Conservation (phyloP, 2,113 vertebrate genomes). For the Colius striatus region DNA sequence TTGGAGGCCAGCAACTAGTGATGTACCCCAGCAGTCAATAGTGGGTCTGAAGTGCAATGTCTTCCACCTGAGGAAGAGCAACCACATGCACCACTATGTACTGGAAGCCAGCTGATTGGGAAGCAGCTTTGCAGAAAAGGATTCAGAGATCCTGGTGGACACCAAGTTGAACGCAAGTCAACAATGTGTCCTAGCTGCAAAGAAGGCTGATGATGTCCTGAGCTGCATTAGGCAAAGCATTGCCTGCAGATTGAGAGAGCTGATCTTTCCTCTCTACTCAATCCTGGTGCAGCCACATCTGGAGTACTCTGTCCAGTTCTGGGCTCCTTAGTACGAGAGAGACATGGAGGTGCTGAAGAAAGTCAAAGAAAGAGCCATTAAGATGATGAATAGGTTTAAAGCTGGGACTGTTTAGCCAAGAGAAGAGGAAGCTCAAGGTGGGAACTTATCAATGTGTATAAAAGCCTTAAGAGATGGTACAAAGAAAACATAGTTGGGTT, state of each 20-base stretch:
- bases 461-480: not conserved
- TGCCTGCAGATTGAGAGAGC: not conserved
- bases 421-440: not conserved
- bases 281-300: not conserved
- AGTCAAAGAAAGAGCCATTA: not conserved
- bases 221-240: not conserved
- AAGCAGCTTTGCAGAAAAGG: not conserved
- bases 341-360: not conserved
- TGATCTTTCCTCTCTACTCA: not conserved
- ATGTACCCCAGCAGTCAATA: not conserved
- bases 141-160: not conserved
- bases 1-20: not conserved
- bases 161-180: not conserved
- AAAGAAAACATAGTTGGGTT: not conserved
- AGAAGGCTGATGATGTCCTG: not conserved
- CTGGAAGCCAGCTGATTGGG: not conserved
- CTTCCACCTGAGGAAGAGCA: not conserved
- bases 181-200: not conserved
- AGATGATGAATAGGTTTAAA: not conserved
- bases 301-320: not conserved
- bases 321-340: not conserved
- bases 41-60: not conserved
- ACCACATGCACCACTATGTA: not conserved
- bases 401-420: not conserved
- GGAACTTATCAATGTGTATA: not conserved